Conservation (phyloP, 2,888 invertebrate species). For the Apamea monoglypha region DNA sequence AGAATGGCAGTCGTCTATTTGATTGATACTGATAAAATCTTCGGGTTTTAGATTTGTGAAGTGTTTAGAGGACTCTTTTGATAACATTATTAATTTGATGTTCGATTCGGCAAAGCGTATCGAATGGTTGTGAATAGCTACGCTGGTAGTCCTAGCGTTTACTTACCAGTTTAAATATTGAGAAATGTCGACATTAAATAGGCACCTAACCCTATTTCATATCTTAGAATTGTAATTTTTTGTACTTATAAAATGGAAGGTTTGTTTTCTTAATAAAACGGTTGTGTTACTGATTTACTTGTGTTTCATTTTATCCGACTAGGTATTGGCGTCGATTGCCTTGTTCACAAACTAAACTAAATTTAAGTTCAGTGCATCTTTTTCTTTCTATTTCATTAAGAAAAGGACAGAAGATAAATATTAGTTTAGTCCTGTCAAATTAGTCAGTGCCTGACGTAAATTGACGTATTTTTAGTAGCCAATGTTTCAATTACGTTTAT, state of each 20-base stretch:
- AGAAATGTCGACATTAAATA: not conserved
- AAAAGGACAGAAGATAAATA: too few relatives aligned
- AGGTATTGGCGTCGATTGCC: not conserved
- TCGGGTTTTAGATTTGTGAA: not conserved
- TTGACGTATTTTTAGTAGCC: too few relatives aligned
- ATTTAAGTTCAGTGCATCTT: too few relatives aligned
- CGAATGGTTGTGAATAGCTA: too few relatives aligned
- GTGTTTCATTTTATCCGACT: not conserved
- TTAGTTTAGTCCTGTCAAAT: too few relatives aligned
- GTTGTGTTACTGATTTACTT: constrained; percentile 15
- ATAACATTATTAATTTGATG: not conserved
- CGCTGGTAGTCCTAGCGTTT: not conserved
- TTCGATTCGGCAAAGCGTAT: not conserved
- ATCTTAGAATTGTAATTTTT: constrained; percentile 22
- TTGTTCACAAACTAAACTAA: too few relatives aligned
- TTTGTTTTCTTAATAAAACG: constrained; percentile 40
- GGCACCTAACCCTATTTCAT: not conserved
- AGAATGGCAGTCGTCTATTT: not conserved
- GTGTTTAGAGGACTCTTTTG: not conserved
- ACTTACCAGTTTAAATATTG: not conserved
- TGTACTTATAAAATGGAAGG: constrained; percentile 31
- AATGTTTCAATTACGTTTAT: too few relatives aligned
- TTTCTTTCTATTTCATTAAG: too few relatives aligned
- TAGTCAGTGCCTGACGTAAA: too few relatives aligned
- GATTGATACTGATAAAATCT: not conserved